These are phyloP conservation scores for Poecilobothrus nobilitatus DNA, from an alignment of 2,888 invertebrate genomes.

Conservation along the genomic window DNA sequence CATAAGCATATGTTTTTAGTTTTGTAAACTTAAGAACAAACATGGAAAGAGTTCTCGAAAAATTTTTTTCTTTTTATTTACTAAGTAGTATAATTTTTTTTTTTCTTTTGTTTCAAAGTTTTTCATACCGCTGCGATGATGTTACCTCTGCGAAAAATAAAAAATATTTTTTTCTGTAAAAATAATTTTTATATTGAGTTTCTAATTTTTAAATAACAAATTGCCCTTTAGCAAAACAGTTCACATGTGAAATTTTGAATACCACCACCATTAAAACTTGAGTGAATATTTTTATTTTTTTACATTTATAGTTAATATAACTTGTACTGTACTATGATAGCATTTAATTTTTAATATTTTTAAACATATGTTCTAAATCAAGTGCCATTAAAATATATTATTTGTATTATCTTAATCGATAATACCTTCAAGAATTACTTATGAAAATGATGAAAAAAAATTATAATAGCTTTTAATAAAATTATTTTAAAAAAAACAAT, in stretches of 20 bases:
- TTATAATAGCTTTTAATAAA: too few species aligned
- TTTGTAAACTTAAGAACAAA: not conserved
- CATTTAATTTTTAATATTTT: too few species aligned
- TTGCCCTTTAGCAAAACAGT: not conserved
- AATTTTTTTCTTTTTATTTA: not conserved
- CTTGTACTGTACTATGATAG: too few species aligned
- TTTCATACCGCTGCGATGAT: conserved; percentile 85
- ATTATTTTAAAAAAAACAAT: not conserved
- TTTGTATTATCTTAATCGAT: too few species aligned
- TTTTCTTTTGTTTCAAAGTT: conserved; percentile 56
- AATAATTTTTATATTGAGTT: conserved; percentile 14
- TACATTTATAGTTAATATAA: too few species aligned
- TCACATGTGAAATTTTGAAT: conserved; percentile 8
- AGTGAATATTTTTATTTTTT: too few species aligned
- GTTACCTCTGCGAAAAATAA: conserved; percentile 77
- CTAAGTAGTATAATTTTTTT: not conserved
- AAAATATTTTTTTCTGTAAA: conserved; percentile 20
- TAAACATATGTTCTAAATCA: too few species aligned
- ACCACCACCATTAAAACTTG: not conserved
- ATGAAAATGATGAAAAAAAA: too few species aligned
- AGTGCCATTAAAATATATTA: too few species aligned
- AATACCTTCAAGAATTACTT: too few species aligned
- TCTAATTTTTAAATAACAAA: not conserved
- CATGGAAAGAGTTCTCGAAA: not conserved
- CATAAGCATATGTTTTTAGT: not conserved